phyloP scores from a whole-genome alignment of 1,140 invertebrate species.

The Diabrotica undecimpunctata region DNA sequence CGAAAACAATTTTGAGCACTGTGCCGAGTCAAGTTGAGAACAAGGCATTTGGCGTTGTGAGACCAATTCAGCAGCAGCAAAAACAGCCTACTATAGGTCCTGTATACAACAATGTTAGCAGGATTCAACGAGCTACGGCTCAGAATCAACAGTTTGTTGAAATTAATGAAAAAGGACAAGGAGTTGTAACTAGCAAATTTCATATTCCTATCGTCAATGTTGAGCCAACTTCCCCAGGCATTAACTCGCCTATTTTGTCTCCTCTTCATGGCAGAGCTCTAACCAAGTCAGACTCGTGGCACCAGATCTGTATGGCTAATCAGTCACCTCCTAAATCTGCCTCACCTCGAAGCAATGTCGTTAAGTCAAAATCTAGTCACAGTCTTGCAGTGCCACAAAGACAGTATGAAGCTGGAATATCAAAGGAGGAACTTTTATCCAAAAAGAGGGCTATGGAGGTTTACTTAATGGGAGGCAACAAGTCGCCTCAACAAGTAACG shows the following conservation, averaged over 20 bases:
- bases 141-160: slow-evolving; percentile 36
- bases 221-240: slow-evolving; percentile 40
- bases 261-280: slow-evolving; percentile 42
- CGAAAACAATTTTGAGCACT: slow-evolving; percentile 9
- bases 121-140: slow-evolving; percentile 14
- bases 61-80: slow-evolving; percentile 26
- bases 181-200: slow-evolving; percentile 48
- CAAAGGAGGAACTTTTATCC: slow-evolving; percentile 64
- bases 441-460: slow-evolving; percentile 76
- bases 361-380: slow-evolving; percentile 70
- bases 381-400: slow-evolving; percentile 62
- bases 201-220: slow-evolving; percentile 45
- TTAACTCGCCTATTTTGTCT: slow-evolving; percentile 29
- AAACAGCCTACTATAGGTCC: background rate
- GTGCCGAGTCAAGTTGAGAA: slow-evolving; percentile 5
- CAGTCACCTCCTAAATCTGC: slow-evolving; percentile 26
- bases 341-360: slow-evolving; percentile 45
- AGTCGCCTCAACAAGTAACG: slow-evolving; percentile 24
- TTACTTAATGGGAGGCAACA: slow-evolving; percentile 57
- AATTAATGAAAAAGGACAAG: slow-evolving; percentile 44
- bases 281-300: slow-evolving; percentile 79
- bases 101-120: slow-evolving; percentile 22
- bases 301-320: slow-evolving; percentile 57
- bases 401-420: slow-evolving; percentile 74
- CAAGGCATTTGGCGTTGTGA: slow-evolving; percentile 30